These are phyloP conservation scores for Ceratina australensis DNA, from an alignment of 1,140 invertebrate species.

Conservation along the genomic window DNA sequence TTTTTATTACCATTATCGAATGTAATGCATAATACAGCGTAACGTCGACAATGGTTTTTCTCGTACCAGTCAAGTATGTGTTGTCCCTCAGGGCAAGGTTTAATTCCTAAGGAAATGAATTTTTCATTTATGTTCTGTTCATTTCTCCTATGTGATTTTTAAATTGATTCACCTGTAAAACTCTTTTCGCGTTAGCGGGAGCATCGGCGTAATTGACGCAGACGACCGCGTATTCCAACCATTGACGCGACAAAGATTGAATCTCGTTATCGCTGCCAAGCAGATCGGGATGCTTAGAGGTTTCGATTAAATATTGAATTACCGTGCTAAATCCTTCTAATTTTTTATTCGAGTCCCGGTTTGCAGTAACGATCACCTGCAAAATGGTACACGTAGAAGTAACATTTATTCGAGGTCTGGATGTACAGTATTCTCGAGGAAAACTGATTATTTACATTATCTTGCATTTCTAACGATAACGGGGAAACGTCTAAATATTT, in stretches of 20 bases:
- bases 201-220: slow-evolving; percentile 79
- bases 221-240: slow-evolving; percentile 80
- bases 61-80: slow-evolving; percentile 81
- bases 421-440: slow-evolving; percentile 1
- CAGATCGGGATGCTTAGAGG: slow-evolving; percentile 72
- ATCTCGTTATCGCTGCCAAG: slow-evolving; percentile 70
- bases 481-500: slow-evolving; percentile 68
- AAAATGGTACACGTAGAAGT: slow-evolving; percentile 33
- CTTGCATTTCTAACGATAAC: slow-evolving; percentile 65
- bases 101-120: slow-evolving; percentile 76
- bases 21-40: slow-evolving; percentile 81
- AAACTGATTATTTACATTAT: slow-evolving; percentile 69
- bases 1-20: slow-evolving; percentile 78
- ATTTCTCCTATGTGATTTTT: too few species aligned
- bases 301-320: slow-evolving; percentile 74
- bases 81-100: slow-evolving; percentile 78
- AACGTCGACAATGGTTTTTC: slow-evolving; percentile 82
- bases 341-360: slow-evolving; percentile 65
- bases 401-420: background rate
- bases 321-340: slow-evolving; percentile 79
- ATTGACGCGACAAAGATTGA: slow-evolving; percentile 75
- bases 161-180: slow-evolving; percentile 68
- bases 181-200: slow-evolving; percentile 67
- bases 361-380: slow-evolving; percentile 63
- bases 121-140: background rate